Evolutionary conservation across 2,113 vertebrate species (phyloP).

Genomic region (Rousettus leschenaultii): DNA sequence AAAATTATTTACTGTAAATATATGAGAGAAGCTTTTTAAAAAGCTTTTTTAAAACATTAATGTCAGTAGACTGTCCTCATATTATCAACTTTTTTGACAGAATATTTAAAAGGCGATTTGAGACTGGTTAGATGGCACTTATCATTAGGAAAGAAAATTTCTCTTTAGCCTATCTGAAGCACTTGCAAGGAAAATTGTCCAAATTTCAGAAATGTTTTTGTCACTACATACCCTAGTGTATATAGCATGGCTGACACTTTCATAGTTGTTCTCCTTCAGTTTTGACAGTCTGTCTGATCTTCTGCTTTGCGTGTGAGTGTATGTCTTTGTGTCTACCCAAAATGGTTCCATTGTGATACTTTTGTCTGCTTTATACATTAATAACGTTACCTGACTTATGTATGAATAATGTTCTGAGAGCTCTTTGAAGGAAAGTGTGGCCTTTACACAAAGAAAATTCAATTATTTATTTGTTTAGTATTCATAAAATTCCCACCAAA

Average conservation of each 20-base stretch:
- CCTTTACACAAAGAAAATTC: background rate
- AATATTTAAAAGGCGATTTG: constrained; percentile 51
- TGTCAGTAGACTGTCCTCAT: background rate
- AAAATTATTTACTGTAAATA: background rate
- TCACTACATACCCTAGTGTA: background rate
- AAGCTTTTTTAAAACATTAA: background rate
- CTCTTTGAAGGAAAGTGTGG: background rate
- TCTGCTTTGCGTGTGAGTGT: background rate
- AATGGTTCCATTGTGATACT: background rate
- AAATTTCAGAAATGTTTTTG: constrained; percentile 14
- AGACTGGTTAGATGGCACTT: constrained; percentile 19
- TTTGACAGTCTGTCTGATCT: background rate
- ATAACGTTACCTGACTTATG: background rate
- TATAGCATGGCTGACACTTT: background rate
- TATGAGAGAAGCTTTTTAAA: background rate
- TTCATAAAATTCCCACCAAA: background rate
- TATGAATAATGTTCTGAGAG: constrained; percentile 32
- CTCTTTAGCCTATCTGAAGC: background rate
- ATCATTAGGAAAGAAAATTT: constrained; percentile 12
- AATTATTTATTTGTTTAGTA: constrained; percentile 16
- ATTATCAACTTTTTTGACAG: constrained; percentile 33
- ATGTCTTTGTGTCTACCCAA: background rate
- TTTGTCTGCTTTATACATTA: background rate
- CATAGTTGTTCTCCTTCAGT: background rate
- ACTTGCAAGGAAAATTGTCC: constrained; percentile 3